Percentiles rank a stretch among this genome's conserved stretches.
phyloP scores from a whole-genome alignment of 2,888 invertebrate genomes.

The Corythucha ciliata region DNA sequence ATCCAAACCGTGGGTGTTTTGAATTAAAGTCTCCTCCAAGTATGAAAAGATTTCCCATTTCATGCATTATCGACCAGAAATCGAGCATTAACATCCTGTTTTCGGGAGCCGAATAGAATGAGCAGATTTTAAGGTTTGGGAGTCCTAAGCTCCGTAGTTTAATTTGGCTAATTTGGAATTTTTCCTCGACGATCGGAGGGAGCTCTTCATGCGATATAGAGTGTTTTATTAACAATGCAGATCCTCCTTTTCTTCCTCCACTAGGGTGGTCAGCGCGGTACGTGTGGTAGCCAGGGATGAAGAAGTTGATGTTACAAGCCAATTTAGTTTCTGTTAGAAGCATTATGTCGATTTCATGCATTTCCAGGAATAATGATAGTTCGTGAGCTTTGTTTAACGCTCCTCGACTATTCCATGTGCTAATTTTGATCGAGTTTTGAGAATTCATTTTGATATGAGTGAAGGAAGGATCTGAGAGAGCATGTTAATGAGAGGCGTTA shows the following conservation, averaged over 20 bases:
- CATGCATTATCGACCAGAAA: background rate
- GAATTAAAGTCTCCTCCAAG: background rate
- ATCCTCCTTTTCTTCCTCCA: slow-evolving; percentile 4
- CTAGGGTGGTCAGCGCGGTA: slow-evolving; percentile 3
- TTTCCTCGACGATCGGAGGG: background rate
- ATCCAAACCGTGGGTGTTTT: slow-evolving; percentile 1
- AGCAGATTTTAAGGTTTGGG: background rate
- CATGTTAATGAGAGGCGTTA: background rate
- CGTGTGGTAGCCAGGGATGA: background rate
- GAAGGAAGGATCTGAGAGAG: background rate
- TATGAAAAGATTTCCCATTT: background rate
- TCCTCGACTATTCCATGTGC: background rate
- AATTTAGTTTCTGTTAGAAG: slow-evolving; percentile 3
- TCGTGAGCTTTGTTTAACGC: background rate
- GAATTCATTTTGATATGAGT: background rate
- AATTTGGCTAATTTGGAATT: background rate
- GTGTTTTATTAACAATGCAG: background rate
- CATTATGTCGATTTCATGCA: slow-evolving; percentile 1
- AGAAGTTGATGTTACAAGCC: background rate
- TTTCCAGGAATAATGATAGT: background rate
- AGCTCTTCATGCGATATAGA: background rate
- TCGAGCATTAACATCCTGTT: background rate
- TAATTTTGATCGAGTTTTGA: background rate
- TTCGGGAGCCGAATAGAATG: background rate
- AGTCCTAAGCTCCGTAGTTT: background rate